phyloP scores from a whole-genome alignment of 2,113 vertebrate species.

The Channa maculata region DNA sequence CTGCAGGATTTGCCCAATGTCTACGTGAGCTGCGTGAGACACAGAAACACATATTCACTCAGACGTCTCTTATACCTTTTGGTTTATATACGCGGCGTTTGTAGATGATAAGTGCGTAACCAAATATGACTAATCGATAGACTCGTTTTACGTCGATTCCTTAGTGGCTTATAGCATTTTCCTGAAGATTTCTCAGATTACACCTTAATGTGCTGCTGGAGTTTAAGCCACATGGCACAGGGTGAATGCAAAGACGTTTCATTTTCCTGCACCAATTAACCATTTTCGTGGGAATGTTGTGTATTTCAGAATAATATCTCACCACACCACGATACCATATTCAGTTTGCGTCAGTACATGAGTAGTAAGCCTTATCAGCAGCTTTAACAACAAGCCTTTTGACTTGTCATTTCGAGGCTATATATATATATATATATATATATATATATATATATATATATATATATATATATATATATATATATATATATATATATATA shows the following conservation, averaged over 20 bases:
- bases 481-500: too few relatives aligned
- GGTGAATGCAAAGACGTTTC: constrained; percentile 13
- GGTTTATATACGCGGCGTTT: background rate
- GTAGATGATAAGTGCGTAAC: background rate
- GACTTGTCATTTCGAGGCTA: constrained; percentile 35
- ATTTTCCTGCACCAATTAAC: background rate
- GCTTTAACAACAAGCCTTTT: background rate
- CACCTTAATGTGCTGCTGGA: background rate
- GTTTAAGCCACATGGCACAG: constrained; percentile 31
- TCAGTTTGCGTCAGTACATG: background rate
- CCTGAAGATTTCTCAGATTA: background rate
- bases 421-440: constrained; percentile 14
- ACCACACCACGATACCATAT: background rate
- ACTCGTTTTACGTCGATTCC: too few relatives aligned
- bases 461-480: constrained; percentile 21
- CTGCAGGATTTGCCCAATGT: background rate
- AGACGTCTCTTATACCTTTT: too few relatives aligned
- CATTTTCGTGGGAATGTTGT: background rate
- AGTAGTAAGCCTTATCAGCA: background rate
- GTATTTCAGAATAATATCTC: background rate
- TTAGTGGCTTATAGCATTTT: background rate
- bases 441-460: too few relatives aligned
- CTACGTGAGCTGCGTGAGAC: background rate
- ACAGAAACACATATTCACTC: too few relatives aligned
- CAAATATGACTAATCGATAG: too few relatives aligned